Evolutionary conservation across 2,888 invertebrate species (phyloP), one percentile per base, ranked within the genome.

Genomic region (Machimus rusticus): DNA sequence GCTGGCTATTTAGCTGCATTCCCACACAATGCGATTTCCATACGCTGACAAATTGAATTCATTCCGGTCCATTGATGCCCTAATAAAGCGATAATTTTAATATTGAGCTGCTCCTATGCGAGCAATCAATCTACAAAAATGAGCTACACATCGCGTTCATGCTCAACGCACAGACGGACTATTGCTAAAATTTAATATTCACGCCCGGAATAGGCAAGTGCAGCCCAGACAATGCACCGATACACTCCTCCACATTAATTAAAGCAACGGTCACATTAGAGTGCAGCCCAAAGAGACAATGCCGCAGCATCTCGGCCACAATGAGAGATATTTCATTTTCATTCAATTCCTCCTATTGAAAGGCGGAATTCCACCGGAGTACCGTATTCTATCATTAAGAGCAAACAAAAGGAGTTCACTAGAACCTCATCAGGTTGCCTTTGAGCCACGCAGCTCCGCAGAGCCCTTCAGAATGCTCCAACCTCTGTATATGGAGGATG

Each of bases 351-450:
- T 31, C 46, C 85, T 74, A 74, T 85, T 74, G 43, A 46, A 85
- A 74, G n/a, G 74, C n/a, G 16, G 74, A 74, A 74, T 74, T 74
- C 74, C 74, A 74, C 57, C 66, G 57, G 74, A 74, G 85, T 74
- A 85, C 74, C 85, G 85, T 74, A 85, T 85, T 85, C 85, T 85
- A 85, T 85, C 74, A 85, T 85, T 85, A 85, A 85, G 74, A 85
- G 85, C 74, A 85, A 85, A 85, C 85, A 85, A 85, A 85, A 85
- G 85, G 85, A 85, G 85, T 85, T 85, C 85, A 82, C 82, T 82
- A 82, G 82, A 82, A 82, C 57, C 82, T 82, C 82, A 85, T 85
- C 85, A 85, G 74, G 43, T 74, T 85, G 43, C 85, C 46, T 85
- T 85, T 85, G 74, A 85, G 43, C 28, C 16, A 46, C 31, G 14